These are phyloP conservation scores for Allygus modestus DNA, from an alignment of 2,888 invertebrate genomes.

Conservation along the genomic window DNA sequence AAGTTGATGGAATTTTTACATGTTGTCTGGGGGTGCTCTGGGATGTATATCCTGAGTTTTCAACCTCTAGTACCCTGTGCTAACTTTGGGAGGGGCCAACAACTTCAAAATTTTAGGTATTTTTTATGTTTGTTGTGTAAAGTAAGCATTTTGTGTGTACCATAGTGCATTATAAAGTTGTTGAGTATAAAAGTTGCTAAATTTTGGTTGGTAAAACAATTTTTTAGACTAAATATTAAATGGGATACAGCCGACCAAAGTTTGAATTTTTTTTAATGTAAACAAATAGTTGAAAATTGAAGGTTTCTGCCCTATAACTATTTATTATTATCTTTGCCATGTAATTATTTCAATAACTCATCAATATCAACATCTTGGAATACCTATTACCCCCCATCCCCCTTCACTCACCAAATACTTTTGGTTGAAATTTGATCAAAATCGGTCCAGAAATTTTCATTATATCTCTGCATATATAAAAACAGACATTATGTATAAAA, in stretches of 20 bases:
- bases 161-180: slow-evolving; percentile 2
- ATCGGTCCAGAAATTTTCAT: background rate
- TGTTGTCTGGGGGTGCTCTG: too few relatives aligned
- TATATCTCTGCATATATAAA: background rate
- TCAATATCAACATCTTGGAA: background rate
- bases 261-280: background rate
- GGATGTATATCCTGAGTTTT: too few relatives aligned
- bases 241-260: background rate
- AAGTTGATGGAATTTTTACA: too few relatives aligned
- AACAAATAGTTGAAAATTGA: background rate
- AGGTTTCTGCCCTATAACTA: background rate
- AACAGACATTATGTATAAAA: background rate
- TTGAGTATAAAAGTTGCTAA: background rate
- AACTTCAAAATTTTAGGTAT: too few relatives aligned
- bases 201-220: background rate
- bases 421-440: slow-evolving; percentile 5
- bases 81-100: too few relatives aligned
- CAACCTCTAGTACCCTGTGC: too few relatives aligned
- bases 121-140: background rate
- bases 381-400: slow-evolving; percentile 1
- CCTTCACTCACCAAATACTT: slow-evolving; percentile 13
- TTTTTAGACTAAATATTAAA: background rate
- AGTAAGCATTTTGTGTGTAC: background rate
- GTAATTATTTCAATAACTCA: background rate
- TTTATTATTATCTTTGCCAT: background rate